Conservation (phyloP, 2,113 vertebrate genomes). For the Corythaixoides concolor region DNA sequence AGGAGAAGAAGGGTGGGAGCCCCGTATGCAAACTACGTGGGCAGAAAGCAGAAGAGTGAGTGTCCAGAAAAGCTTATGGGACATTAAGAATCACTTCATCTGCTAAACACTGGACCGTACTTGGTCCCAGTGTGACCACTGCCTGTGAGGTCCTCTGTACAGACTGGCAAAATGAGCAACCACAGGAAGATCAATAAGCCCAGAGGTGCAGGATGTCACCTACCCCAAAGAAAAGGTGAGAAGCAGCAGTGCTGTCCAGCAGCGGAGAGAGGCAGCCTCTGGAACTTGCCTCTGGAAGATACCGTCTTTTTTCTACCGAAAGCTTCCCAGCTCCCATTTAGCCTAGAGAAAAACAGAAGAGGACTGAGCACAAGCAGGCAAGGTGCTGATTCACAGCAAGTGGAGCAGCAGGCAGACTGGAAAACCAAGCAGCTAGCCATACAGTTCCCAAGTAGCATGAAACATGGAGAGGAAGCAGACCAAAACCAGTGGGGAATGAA, state of each 20-base stretch:
- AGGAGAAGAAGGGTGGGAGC: background rate
- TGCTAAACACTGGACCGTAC: background rate
- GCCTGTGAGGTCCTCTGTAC: background rate
- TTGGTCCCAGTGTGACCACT: background rate
- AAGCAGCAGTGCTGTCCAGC: background rate
- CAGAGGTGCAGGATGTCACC: background rate
- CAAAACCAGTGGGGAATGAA: accelerated
- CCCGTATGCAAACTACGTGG: accelerated
- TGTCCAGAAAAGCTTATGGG: background rate
- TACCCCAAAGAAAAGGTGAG: background rate
- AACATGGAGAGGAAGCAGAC: background rate
- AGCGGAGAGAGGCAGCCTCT: background rate
- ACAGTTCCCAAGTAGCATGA: background rate
- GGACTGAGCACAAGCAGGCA: background rate
- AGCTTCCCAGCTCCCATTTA: background rate
- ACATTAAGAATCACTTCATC: background rate
- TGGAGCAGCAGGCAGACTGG: background rate
- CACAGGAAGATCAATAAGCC: background rate
- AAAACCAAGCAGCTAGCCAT: background rate
- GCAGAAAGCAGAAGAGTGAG: background rate
- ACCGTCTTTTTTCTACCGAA: background rate
- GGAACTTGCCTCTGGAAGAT: background rate
- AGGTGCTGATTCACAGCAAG: background rate
- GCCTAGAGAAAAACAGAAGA: background rate
- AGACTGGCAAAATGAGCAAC: background rate